Base-by-base conservation (phyloP, 2,113 vertebrate genomes). In the Phainopepla nitens region DNA sequence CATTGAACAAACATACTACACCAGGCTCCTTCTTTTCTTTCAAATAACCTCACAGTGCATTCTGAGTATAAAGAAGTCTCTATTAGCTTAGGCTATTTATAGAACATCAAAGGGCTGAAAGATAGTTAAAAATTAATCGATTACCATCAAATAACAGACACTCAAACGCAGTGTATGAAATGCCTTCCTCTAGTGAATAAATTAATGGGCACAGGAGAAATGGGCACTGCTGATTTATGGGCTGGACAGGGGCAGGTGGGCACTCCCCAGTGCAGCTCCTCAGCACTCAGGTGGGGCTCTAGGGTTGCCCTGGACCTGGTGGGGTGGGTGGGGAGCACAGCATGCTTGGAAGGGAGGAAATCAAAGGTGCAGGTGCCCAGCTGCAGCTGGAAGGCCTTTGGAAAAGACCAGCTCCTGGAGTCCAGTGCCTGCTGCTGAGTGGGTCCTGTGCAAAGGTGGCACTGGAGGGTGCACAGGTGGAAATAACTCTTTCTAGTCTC, bases 51-150 rank as follows among this genome's bases (percentile, higher is more conserved):
- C 90, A 29, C 60, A 92, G 65, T 86, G 87, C 94, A 95, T 96
- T 96, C 62, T 41, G 56, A 72, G 45, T 96, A 79, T 82, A 96
- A 95, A 96, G 97, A 93, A 94, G 58, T 97, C 96, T 96, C 93
- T 97, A 83, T 98, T 98, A 97, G 85, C 95, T 96, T 94, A 87
- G 57, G 68, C 84, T 97, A 95, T 96, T 98, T 97, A 97, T 96
- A 96, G 96, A 96, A 96, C 82, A 93, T 97, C 94, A 94, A 87
- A 96, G 82, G 76, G 79, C 64, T 90, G 93, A 86, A 90, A 92
- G 90, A 96, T 96, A 90, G 93, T 97, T 96, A 96, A 97, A 97
- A 96, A 96, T 95, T 95, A 94, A 96, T 96, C 61, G 82, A 96
- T 96, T 96, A 94, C 94, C 93, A 89, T 95, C 94, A 92, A 96